Conservation (phyloP, 2,113 vertebrate species). For the Prunella fulvescens region DNA sequence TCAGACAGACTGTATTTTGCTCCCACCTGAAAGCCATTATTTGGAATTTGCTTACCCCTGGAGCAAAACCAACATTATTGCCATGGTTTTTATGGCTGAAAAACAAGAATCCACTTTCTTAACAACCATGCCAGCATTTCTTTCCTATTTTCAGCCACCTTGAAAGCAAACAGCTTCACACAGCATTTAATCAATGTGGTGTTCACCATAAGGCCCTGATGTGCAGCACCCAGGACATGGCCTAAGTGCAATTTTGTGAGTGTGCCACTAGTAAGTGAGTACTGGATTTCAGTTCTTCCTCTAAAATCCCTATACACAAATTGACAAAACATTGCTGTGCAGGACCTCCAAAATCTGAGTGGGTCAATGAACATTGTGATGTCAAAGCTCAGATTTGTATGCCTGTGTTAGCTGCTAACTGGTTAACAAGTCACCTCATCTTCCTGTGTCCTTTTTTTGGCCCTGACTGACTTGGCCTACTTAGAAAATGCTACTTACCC, state of each 20-base stretch:
- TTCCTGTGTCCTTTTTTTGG: not conserved
- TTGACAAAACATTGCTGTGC: not conserved
- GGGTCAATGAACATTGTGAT: not conserved
- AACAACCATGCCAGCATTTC: rapidly evolving
- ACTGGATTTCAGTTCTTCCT: not conserved
- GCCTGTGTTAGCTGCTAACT: not conserved
- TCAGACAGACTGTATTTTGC: not conserved
- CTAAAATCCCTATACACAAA: not conserved
- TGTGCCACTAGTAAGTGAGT: not conserved
- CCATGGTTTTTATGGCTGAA: not conserved
- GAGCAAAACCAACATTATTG: not conserved
- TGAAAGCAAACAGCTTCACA: not conserved
- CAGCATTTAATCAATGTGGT: not conserved
- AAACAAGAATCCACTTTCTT: not conserved
- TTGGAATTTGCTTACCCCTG: not conserved
- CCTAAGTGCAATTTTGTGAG: not conserved
- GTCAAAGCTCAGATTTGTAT: not conserved
- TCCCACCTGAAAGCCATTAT: not conserved
- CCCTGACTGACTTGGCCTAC: not conserved
- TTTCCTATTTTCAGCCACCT: not conserved
- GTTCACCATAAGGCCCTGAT: rapidly evolving
- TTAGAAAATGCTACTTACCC: not conserved
- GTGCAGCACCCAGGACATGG: rapidly evolving
- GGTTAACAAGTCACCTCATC: not conserved
- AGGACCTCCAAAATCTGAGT: not conserved